Evolutionary conservation across 2,113 vertebrate genomes (phyloP), one percentile per base, ranked within the genome.

Genomic region (Daphoenositta chrysoptera): DNA sequence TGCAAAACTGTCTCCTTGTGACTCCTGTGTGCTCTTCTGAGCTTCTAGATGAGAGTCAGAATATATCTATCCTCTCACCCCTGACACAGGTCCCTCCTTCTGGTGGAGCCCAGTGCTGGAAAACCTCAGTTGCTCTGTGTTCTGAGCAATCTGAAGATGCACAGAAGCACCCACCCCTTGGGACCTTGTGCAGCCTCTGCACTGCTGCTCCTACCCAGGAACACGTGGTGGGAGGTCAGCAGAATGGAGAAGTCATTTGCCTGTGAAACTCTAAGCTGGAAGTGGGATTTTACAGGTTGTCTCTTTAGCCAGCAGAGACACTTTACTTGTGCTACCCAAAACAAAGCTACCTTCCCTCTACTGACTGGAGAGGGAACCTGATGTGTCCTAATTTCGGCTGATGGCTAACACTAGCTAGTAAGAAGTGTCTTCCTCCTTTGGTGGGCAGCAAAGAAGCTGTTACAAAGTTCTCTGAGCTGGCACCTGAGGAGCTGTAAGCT

Each of bases 71-170:
- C 10, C 27, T 76, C 31, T 71, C 44, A 76, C 0, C 3, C 5
- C 19, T 60, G 23, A 12, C 3, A 26, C 0, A 0, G 35, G 40
- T 51, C 7, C 5, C 4, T 79, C 15, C 23, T 87, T 23, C 37
- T 80, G 15, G 24, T 20, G 56, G 27, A 79, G 19, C 13, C 30
- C n/a, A 42, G 28, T 21, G 19, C 27, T 82, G 22, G 37, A 60
- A 90, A 57, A 11, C 15, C 20, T n/a, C 31, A 44, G 9, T 28
- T 53, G 5, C 14, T 8, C 14, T 42, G 44, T 31, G 37, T 33
- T 71, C 56, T 65, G 37, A 65, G 42, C 31, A 37, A 37, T n/a
- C 31, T 70, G 45, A 31, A 61, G 21, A 35, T 31, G 13, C 56
- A 5, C 10, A 20, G 35, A 8, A 40, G 8, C 54, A 45, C 10